Evolutionary conservation across 2,888 invertebrate genomes (phyloP), one percentile per base, ranked within the genome.

Genomic region (Athalia circularis): DNA sequence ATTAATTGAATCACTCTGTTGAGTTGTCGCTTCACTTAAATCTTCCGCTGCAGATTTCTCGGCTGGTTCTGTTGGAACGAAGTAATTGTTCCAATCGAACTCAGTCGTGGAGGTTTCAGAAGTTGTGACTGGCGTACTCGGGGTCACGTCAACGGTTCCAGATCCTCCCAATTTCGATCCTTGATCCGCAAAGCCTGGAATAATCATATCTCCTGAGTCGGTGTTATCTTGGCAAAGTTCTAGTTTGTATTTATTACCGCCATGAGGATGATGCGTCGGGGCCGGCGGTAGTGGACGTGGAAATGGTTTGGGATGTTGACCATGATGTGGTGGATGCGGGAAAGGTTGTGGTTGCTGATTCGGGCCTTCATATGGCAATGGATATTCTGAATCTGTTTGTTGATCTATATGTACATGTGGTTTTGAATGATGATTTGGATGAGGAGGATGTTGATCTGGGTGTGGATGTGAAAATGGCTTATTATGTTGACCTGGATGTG

Each of bases 351-450:
- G 54, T 45, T 68, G 62, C 29, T 8, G 65, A 7, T 50, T 43
- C 2, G 57, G 48, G 3, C n/a, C 29, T 5, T 62, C 52, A 52
- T 45, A 11, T 75, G 67, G 15, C 15, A 15, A 3, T 3, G 70
- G 74, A n/a, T 59, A 67, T 57, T 70, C 68, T n/a, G 70, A 65
- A 79, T 79, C 79, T 4, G 67, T 78, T 59, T 75, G 67, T 7
- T 50, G 48, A 65, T 67, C 52, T 43, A 64, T 59, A 57, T 68
- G 77, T 72, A 45, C 47, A n/a, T 29, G 54, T 15, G n/a, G 8
- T 11, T 54, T 9, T 9, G 9, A n/a, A 54, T 54, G 54, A 6
- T 9, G 7, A n/a, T 9, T 4, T 54, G 54, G 11, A 54, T 9
- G 54, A 11, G 54, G 4, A 54, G 54, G 54, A 6, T n/a, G 7